These are phyloP conservation scores for Chironomus tentans DNA, from an alignment of 2,888 invertebrate species.

Conservation along the genomic window DNA sequence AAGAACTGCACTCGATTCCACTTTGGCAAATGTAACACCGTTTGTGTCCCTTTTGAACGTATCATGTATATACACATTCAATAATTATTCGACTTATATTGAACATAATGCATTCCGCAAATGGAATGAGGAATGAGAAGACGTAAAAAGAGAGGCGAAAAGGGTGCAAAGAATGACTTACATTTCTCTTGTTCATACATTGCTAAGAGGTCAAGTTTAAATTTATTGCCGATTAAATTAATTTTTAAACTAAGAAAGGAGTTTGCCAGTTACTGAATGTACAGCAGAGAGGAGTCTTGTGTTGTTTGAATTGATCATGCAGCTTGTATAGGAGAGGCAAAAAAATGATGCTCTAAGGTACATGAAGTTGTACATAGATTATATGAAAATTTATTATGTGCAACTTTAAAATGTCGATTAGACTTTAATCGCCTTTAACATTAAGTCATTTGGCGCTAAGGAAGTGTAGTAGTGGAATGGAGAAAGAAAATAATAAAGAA, in stretches of 20 bases:
- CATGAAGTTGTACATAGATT: not conserved
- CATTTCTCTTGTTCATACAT: not conserved
- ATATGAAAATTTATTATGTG: not conserved
- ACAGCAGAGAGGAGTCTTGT: not conserved
- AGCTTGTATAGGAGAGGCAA: not conserved
- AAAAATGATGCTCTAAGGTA: not conserved
- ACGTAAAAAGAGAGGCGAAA: not conserved
- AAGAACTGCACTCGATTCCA: too few species aligned
- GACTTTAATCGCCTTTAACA: not conserved
- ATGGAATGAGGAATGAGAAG: too few species aligned
- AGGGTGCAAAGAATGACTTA: too few species aligned
- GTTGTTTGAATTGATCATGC: not conserved
- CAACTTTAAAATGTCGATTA: not conserved
- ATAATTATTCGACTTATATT: too few species aligned
- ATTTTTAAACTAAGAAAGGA: not conserved
- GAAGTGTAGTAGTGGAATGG: not conserved
- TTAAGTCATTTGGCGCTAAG: not conserved
- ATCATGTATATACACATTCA: too few species aligned
- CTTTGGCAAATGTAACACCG: too few species aligned
- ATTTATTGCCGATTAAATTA: not conserved
- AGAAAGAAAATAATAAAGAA: not conserved
- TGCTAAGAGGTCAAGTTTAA: not conserved
- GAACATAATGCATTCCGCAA: too few species aligned
- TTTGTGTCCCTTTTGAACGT: too few species aligned
- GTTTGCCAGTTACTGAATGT: not conserved